A percentile compares a stretch with the other conserved stretches of the same genome.
These are phyloP conservation scores for Dasypolia templi DNA, from an alignment of 2,888 invertebrate genomes.

Conservation along the genomic window DNA sequence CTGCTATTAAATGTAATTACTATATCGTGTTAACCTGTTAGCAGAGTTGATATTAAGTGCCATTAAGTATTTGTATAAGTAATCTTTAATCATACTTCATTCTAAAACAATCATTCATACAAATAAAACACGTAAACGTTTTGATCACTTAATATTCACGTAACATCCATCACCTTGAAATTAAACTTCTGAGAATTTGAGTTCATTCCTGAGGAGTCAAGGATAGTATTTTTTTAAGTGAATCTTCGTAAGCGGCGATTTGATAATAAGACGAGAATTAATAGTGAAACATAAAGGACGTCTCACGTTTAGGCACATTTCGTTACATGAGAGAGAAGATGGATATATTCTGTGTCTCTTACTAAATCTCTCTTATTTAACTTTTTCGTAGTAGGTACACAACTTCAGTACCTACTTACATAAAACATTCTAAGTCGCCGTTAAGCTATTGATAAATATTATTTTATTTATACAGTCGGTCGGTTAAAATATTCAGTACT, in stretches of 20 bases:
- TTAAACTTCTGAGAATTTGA: background rate
- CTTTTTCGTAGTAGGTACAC: background rate
- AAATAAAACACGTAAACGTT: background rate
- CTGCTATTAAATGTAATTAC: slow-evolving; percentile 8
- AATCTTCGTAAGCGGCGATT: background rate
- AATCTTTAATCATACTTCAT: background rate
- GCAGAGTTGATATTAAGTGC: slow-evolving; percentile 9
- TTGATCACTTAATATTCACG: background rate
- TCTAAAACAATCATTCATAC: background rate
- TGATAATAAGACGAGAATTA: too few relatives aligned
- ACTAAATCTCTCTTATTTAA: background rate
- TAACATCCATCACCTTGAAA: background rate
- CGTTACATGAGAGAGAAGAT: background rate
- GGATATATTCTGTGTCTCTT: background rate
- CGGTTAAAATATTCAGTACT: slow-evolving; percentile 34
- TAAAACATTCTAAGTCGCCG: slow-evolving; percentile 14
- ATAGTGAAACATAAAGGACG: background rate
- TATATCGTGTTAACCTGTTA: slow-evolving; percentile 28
- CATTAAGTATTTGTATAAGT: too few relatives aligned
- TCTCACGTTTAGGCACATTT: background rate
- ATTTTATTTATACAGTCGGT: slow-evolving; percentile 34
- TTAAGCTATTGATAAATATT: slow-evolving; percentile 39
- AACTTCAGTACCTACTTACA: background rate
- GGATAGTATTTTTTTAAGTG: background rate
- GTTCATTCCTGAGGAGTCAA: background rate